These are phyloP conservation scores for Hucho hucho DNA, from an alignment of 2,113 vertebrate species.

Conservation along the genomic window DNA sequence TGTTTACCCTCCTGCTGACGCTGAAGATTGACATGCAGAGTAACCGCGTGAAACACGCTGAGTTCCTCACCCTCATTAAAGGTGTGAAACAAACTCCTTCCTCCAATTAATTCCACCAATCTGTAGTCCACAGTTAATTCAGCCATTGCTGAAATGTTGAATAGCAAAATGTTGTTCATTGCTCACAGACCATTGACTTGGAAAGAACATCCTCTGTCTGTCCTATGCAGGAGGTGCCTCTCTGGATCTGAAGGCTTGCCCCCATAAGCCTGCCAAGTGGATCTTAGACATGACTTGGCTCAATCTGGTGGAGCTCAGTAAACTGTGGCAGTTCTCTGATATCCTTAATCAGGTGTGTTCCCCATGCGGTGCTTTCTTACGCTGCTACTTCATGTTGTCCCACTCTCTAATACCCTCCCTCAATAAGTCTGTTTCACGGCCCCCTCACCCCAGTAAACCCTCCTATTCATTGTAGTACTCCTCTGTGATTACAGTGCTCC, in stretches of 20 bases:
- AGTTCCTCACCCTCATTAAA: conserved; percentile 94
- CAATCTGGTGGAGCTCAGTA: conserved; percentile 93
- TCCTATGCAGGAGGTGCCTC: conserved; percentile 86
- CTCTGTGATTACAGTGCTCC: no score
- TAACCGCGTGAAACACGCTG: conserved; percentile 84
- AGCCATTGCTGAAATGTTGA: not conserved
- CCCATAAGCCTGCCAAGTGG: conserved; percentile 91
- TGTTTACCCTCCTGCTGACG: conserved; percentile 89
- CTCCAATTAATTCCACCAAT: not conserved
- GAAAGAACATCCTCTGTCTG: not conserved
- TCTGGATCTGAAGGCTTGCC: conserved; percentile 90
- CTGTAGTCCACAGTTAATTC: not conserved
- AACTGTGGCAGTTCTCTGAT: conserved; percentile 88
- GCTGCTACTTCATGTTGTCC: not conserved
- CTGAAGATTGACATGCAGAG: conserved; percentile 95
- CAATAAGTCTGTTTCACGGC: not conserved
- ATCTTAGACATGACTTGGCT: conserved; percentile 97
- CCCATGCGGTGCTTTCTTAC: not conserved
- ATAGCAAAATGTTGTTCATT: no score
- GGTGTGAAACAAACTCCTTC: conserved; percentile 62
- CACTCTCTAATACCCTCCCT: not conserved
- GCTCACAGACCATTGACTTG: not conserved
- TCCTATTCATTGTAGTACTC: not conserved
- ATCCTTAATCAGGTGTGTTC: conserved; percentile 83
- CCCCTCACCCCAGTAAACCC: no score